Percentiles rank a stretch among this genome's conserved stretches.
These are phyloP conservation scores for Drosophila maculinotata DNA, from an alignment of 2,888 invertebrate genomes.

Conservation along the genomic window DNA sequence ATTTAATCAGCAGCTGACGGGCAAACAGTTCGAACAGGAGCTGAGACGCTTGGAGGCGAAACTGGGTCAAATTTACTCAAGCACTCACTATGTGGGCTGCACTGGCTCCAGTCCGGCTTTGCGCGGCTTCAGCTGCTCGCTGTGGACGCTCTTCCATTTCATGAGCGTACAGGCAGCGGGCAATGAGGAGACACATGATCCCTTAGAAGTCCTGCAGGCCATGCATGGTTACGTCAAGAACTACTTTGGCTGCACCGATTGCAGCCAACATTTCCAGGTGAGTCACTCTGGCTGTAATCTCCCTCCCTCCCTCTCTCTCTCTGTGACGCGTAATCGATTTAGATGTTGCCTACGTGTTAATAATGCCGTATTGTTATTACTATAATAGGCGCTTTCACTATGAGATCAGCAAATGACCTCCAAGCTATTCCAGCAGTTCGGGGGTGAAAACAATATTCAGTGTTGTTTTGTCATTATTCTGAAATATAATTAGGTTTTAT, in stretches of 20 bases:
- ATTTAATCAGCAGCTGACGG: conserved; percentile 86
- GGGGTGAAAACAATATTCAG: background rate
- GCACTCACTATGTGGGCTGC: conserved; percentile 91
- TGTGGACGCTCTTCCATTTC: conserved; percentile 98
- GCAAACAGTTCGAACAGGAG: conserved; percentile 87
- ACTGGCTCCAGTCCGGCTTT: conserved; percentile 89
- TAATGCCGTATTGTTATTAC: background rate
- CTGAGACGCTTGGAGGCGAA: conserved; percentile 86
- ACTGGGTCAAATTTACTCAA: conserved; percentile 86
- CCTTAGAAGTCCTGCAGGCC: conserved; percentile 90
- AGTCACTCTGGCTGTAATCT: conserved; percentile 45
- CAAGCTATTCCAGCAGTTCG: background rate
- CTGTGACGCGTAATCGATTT: background rate
- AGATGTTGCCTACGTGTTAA: conserved; percentile 39
- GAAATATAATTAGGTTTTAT: background rate
- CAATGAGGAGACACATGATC: conserved; percentile 86
- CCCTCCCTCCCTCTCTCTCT: background rate
- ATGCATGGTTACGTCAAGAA: conserved; percentile 95
- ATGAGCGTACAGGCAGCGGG: conserved; percentile 92
- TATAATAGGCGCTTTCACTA: conserved; percentile 34
- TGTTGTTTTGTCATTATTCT: background rate
- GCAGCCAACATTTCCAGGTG: conserved; percentile 93
- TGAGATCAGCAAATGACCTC: conserved; percentile 37
- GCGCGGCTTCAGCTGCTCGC: conserved; percentile 96
- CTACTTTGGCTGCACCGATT: conserved; percentile 97